Evolutionary conservation across 1,140 invertebrate genomes (phyloP).

Genomic region (Bombus affinis): DNA sequence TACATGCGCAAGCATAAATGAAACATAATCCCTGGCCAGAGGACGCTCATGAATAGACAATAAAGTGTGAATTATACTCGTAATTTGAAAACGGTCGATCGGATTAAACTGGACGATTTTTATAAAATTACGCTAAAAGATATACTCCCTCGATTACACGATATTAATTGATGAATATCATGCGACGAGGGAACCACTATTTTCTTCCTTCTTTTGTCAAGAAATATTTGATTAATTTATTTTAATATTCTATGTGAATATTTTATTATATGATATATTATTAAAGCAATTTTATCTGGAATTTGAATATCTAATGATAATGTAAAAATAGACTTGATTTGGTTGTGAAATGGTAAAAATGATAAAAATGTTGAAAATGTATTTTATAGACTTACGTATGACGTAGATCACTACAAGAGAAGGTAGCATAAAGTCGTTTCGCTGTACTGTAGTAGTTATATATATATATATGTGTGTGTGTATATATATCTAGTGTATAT

Average conservation of each 20-base stretch:
- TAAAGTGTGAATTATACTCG: background rate
- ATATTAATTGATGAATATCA: background rate
- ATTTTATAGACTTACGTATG: background rate
- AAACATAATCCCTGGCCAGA: background rate
- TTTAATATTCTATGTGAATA: too few relatives aligned
- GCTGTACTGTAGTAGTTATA: too few relatives aligned
- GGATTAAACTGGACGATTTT: background rate
- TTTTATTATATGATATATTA: too few relatives aligned
- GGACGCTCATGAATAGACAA: slow-evolving; percentile 2
- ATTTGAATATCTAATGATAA: too few relatives aligned
- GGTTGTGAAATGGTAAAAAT: background rate
- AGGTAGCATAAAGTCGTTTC: too few relatives aligned
- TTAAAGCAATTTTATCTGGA: too few relatives aligned
- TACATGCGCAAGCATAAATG: background rate
- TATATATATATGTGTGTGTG: too few relatives aligned
- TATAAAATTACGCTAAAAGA: background rate
- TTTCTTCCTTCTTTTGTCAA: background rate
- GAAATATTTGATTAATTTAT: too few relatives aligned
- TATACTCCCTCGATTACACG: background rate
- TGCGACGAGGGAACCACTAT: background rate
- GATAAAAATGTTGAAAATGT: slow-evolving; percentile 3
- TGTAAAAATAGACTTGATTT: too few relatives aligned
- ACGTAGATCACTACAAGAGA: too few relatives aligned
- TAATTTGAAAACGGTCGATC: background rate
- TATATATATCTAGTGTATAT: too few relatives aligned